Conservation (phyloP, 2,888 invertebrate species). For the Drosophila subsilvestris region DNA sequence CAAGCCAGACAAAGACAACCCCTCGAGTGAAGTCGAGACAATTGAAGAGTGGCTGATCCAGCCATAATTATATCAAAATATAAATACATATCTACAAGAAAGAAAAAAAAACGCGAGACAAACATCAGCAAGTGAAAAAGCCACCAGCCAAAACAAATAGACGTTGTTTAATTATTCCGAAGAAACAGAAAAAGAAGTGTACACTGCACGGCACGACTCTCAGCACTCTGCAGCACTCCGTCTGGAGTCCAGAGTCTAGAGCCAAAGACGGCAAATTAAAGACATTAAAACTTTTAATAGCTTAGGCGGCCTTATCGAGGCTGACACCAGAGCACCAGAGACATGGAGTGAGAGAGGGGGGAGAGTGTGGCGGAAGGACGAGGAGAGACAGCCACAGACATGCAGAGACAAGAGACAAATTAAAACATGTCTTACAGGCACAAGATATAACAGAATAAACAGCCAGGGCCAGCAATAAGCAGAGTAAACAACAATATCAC, state of each 20-base stretch:
- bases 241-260: not conserved
- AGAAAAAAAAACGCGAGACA: slow-evolving; percentile 24
- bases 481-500: slow-evolving; percentile 27
- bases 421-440: slow-evolving; percentile 60
- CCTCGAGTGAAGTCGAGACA: slow-evolving; percentile 12
- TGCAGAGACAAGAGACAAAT: slow-evolving; percentile 58
- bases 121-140: slow-evolving; percentile 1
- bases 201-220: not conserved
- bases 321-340: slow-evolving; percentile 20
- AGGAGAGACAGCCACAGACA: slow-evolving; percentile 15
- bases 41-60: slow-evolving; percentile 35
- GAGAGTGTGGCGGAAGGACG: not conserved
- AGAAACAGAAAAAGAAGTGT: slow-evolving; percentile 16
- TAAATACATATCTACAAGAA: slow-evolving; percentile 29
- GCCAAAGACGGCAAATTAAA: slow-evolving; percentile 26
- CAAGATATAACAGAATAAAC: slow-evolving; percentile 43
- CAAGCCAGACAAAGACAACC: slow-evolving; percentile 1
- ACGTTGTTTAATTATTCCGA: slow-evolving; percentile 50
- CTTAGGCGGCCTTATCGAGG: slow-evolving; percentile 64
- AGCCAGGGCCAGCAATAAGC: slow-evolving; percentile 15
- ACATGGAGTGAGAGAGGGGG: slow-evolving; percentile 12
- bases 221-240: slow-evolving; percentile 2
- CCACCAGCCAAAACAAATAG: slow-evolving; percentile 33
- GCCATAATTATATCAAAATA: slow-evolving; percentile 61
- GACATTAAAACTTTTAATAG: slow-evolving; percentile 72